These are phyloP conservation scores for Drosophila simulans DNA, from an alignment of 1,140 invertebrate species.

Conservation along the genomic window DNA sequence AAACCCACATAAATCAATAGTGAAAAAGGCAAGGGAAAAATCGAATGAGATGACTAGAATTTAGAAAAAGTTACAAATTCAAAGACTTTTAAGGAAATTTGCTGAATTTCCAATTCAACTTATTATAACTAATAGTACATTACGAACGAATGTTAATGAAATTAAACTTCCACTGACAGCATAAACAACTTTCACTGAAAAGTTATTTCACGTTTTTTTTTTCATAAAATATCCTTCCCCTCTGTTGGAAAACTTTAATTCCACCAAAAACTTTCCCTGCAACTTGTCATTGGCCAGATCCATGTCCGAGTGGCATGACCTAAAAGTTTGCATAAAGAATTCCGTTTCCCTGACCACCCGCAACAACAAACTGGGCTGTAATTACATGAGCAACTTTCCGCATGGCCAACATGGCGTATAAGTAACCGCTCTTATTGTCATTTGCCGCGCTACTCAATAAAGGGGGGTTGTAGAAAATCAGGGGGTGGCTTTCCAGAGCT, in stretches of 20 bases:
- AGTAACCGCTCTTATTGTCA: conserved; percentile 73
- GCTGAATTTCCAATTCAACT: background rate
- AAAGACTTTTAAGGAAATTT: background rate
- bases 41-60: conserved; percentile 6
- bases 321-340: conserved; percentile 41
- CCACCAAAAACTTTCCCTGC: conserved; percentile 20
- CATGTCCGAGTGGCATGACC: conserved; percentile 28
- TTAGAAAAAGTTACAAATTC: conserved; percentile 2
- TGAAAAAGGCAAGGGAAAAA: conserved; percentile 16
- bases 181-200: conserved; percentile 21
- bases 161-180: conserved; percentile 7
- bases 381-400: conserved; percentile 34
- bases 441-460: conserved; percentile 58
- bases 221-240: background rate
- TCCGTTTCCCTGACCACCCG: conserved; percentile 9
- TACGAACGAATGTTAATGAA: conserved; percentile 17
- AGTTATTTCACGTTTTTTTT: conserved; percentile 6
- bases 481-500: conserved; percentile 36
- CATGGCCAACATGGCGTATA: conserved; percentile 64
- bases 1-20: conserved; percentile 48
- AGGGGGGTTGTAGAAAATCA: background rate
- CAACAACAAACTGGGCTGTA: conserved; percentile 19
- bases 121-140: conserved; percentile 5
- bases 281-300: conserved; percentile 36
- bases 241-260: conserved; percentile 16